These are phyloP conservation scores for Carlito syrichta DNA, from an alignment of 2,113 vertebrate species.

Conservation along the genomic window DNA sequence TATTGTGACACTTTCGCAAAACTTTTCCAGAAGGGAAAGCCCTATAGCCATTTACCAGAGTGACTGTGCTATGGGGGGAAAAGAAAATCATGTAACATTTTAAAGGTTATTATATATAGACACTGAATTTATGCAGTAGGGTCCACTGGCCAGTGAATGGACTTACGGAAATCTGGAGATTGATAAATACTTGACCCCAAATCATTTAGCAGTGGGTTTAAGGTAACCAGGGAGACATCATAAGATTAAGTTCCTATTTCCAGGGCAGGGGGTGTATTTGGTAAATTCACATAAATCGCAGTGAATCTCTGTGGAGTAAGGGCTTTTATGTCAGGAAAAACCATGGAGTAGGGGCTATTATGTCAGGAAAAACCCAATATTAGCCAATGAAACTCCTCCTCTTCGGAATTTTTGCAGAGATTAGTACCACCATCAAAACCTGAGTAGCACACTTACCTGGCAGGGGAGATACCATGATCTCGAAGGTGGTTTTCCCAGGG, in stretches of 20 bases:
- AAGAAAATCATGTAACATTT: not conserved
- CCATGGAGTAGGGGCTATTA: not conserved
- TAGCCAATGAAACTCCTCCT: not conserved
- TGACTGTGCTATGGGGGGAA: not conserved
- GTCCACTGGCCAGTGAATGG: not conserved
- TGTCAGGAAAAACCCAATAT: not conserved
- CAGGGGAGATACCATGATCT: too few species aligned
- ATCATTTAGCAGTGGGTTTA: not conserved
- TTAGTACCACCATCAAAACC: not conserved
- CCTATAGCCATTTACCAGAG: not conserved
- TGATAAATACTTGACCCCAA: not conserved
- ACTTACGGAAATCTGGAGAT: not conserved
- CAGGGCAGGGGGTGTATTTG: not conserved
- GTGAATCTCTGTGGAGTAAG: not conserved
- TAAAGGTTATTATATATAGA: not conserved
- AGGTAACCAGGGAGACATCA: not conserved
- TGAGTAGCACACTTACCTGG: too few species aligned
- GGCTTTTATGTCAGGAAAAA: too few species aligned
- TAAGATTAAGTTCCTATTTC: not conserved
- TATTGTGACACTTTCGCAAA: not conserved
- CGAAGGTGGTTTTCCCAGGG: too few species aligned
- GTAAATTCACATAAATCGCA: too few species aligned
- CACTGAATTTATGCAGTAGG: not conserved
- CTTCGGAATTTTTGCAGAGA: not conserved
- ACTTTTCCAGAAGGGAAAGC: not conserved